Evolutionary conservation across 2,113 vertebrate genomes (phyloP), one percentile per base, ranked within the genome.

Genomic region (Egretta garzetta): DNA sequence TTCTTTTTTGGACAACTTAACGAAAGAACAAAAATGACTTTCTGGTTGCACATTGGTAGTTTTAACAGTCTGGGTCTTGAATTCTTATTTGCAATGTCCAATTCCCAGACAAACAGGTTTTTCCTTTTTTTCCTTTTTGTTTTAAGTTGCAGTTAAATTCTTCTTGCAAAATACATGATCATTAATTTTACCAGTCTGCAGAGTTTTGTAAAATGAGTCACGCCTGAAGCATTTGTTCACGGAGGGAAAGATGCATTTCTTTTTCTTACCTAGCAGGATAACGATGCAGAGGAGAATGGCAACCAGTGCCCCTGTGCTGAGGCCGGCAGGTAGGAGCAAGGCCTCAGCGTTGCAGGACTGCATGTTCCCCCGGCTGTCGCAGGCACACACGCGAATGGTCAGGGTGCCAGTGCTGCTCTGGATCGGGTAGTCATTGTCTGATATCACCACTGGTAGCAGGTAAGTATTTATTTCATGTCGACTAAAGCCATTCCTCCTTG

Each of bases 361-460:
- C 97, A 98, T 97, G 89, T 98, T 98, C 2, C 98, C 98, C 2
- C 87, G 92, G 33, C 64, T 97, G 49, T 98, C 98, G 0, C 98
- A 99, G 63, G 98, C 96, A 2, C 98, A 99, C 82, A 99, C 98
- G 0, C 94, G 97, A 16, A 99, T 98, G 4, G 98, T 98, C 80
- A 99, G 96, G 0, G 98, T 99, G 82, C 98, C 97, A 0, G 98
- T 99, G 93, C 98, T 98, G 96, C 98, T 99, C 50, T 98, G 98
- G 89, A 98, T 98, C 0, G 98, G 98, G 30, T 98, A 98, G 74
- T 98, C 98, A 0, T 98, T 98, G 95, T 99, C 98, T 0, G 99
- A 99, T 91, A 99, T 99, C 88, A 99, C 99, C 50, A 99, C 98
- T 0, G 99, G 99, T 79, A 99, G 97, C 72, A 99, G 98, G 86